Evolutionary conservation across 2,797 vertebrate species (phyloP).

Genomic region (Menidia menidia): DNA sequence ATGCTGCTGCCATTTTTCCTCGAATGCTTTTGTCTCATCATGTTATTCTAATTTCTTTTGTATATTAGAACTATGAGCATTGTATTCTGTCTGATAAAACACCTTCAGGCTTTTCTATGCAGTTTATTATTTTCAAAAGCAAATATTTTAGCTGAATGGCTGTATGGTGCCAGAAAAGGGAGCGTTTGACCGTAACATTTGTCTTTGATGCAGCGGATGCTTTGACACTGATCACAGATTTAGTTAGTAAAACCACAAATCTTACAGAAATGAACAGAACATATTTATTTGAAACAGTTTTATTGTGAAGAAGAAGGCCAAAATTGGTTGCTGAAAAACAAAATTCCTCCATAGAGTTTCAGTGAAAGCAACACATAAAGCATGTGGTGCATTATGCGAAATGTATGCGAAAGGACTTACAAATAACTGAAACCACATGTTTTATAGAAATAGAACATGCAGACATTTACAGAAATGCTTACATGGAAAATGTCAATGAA

Average conservation of each 20-base stretch:
- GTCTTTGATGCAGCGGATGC: background rate
- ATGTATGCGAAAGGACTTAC: background rate
- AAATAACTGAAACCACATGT: no score
- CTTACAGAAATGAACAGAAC: background rate
- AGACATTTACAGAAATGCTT: no score
- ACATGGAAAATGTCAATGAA: no score
- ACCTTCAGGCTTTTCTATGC: conserved; percentile 17
- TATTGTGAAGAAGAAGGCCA: background rate
- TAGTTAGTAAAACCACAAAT: background rate
- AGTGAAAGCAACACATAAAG: background rate
- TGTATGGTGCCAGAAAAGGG: background rate
- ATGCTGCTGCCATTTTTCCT: conserved; percentile 10
- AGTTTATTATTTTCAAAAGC: conserved; percentile 19
- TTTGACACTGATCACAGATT: background rate
- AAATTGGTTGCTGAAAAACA: background rate
- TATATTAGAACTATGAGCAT: conserved; percentile 16
- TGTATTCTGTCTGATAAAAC: conserved; percentile 35
- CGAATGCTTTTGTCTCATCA: conserved; percentile 2
- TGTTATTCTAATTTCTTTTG: conserved; percentile 19
- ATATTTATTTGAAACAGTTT: background rate
- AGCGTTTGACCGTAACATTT: background rate
- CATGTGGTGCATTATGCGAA: background rate
- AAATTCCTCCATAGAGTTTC: background rate
- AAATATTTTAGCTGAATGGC: background rate
- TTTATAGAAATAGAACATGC: no score